Evolutionary conservation across 2,888 invertebrate genomes (phyloP).

Genomic region (Imbricaverruca yamaguchii): DNA sequence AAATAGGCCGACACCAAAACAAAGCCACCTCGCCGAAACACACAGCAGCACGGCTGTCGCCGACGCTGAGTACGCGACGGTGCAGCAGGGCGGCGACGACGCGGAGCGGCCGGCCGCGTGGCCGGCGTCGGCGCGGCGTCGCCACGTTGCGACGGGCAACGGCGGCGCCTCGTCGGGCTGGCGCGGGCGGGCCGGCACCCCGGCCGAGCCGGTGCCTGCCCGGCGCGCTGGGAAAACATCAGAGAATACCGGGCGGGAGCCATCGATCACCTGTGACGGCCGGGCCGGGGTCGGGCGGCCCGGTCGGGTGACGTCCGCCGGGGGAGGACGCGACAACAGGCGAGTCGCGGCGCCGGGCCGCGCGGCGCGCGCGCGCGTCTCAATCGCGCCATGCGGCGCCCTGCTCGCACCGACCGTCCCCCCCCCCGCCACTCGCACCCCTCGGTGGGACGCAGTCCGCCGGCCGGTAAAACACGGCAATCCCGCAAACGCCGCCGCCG

Average conservation of each 20-base stretch:
- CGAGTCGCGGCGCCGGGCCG: too few species aligned
- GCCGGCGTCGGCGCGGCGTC: background rate
- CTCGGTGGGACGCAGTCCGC: background rate
- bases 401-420: background rate
- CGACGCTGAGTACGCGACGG: background rate
- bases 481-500: background rate
- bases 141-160: background rate
- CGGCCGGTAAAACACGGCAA: background rate
- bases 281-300: background rate
- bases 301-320: too few species aligned
- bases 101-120: background rate
- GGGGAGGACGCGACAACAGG: too few species aligned
- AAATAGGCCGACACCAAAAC: background rate
- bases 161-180: background rate
- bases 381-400: background rate
- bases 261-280: background rate
- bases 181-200: background rate
- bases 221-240: conserved; percentile 8
- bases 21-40: background rate
- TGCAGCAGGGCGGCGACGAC: background rate
- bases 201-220: too few species aligned
- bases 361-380: too few species aligned
- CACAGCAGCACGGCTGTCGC: background rate
- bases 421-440: background rate
- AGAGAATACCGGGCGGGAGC: background rate